Conservation (phyloP, 2,797 vertebrate genomes). For the Pipistrellus pygmaeus region DNA sequence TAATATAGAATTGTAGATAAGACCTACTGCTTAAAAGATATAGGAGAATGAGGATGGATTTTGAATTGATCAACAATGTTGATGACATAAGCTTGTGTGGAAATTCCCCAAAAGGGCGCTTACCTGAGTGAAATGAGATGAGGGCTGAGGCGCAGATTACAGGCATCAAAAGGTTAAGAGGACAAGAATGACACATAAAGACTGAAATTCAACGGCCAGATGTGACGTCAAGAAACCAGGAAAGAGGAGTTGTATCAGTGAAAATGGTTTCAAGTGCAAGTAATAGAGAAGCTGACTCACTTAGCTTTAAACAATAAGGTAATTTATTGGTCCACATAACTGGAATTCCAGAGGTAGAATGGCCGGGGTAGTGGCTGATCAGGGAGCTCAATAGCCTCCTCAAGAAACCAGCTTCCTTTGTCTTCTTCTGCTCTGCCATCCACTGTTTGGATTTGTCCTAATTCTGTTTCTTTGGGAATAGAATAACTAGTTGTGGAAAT, state of each 20-base stretch:
- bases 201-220: conserved; percentile 21
- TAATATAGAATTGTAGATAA: neutral
- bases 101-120: neutral
- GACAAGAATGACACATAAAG: neutral
- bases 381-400: conserved; percentile 39
- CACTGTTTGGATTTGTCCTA: neutral
- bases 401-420: conserved; percentile 46
- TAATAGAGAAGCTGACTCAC: conserved; percentile 68
- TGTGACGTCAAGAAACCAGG: conserved; percentile 73
- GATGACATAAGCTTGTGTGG: neutral
- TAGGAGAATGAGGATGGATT: neutral
- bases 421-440: neutral
- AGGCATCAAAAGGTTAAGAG: conserved; percentile 32
- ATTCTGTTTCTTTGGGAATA: neutral
- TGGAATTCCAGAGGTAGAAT: conserved; percentile 67
- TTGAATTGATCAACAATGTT: neutral
- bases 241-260: conserved; percentile 51
- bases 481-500: neutral
- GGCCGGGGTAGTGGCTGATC: neutral
- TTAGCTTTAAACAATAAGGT: conserved; percentile 70
- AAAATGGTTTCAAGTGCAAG: conserved; percentile 69
- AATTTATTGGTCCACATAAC: conserved; percentile 66
- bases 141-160: neutral
- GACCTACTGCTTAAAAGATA: neutral
- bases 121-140: neutral